Base-by-base conservation (phyloP, 23 tunicate genomes). In the Styela plicata region DNA sequence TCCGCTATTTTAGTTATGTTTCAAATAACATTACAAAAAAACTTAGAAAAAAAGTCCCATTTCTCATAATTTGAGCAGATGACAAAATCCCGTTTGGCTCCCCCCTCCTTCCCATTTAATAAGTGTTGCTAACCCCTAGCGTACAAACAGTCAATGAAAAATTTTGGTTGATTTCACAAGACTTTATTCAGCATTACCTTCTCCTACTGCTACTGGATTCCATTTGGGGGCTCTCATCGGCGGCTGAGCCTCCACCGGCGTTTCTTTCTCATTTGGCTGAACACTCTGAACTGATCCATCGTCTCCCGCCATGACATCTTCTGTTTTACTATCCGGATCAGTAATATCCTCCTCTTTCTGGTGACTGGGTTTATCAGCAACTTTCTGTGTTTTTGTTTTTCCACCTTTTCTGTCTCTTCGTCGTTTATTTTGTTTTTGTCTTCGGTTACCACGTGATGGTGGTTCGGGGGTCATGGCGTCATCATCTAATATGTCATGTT, bases 271-370 rank as follows among this genome's bases (percentile, higher is more conserved):
- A 80, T 80, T 31, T 17, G 22, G 36, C 2, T 64, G n/a, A 24
- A 63, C 84, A 24, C 20, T 26, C 30, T 65, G 62, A 18, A 52
- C 84, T 17, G 19, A 71, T 1, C 73, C 24, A 7, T 63, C 34
- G 16, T 66, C 74, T 25, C 37, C 24, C 21, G 65, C 32, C 63
- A 26, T 30, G 17, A 44, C 31, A 20, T 68, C 34, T 26, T 63
- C 28, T 31, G 84, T 71, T 24, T 64, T 32, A 3, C 17, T 20
- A 63, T 30, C 67, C 22, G 18, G 32, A 29, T 79, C 83, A 19
- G 1, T 28, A 0, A 25, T 64, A 63, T 26, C 73, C 24, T 26
- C 73, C 33, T 79, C 83, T 52, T 79, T 69, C 0, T 30, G 78
- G 17, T 66, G 31, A 25, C 16, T 66, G 31, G 57, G 57, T 44